Evolutionary conservation across 2,888 invertebrate genomes (phyloP), one percentile per base, ranked within the genome.

Genomic region (Temnothorax unifasciatus): DNA sequence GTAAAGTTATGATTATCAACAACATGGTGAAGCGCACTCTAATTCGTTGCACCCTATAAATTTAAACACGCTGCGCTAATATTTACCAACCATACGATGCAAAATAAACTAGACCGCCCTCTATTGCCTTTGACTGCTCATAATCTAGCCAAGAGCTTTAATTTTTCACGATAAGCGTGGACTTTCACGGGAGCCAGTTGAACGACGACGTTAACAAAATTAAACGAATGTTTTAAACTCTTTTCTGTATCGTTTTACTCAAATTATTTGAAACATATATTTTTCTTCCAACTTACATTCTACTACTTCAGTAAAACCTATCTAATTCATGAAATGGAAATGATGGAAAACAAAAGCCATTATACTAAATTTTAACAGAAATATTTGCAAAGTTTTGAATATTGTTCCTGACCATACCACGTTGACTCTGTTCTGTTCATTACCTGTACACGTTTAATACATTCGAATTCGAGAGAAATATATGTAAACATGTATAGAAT

Each of bases 1-100:
- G 47, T 59, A 47, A 71, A 81, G 79, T 81, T 81, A 81, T 81
- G 59, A 81, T 81, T 81, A 71, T 71, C 79, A 71, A 71, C 71
- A 79, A 71, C 71, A 79, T 13, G 50, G 21, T 50, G 44, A 68
- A 57, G 57, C 21, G 11, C 25, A 64, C 64, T 50, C 64, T 79
- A 71, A 81, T 61, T 81, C 79, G 71, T 59, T 34, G 59, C 47
- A 13, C 18, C 57, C 34, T 38, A 57, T 38, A 81, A 79, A 79
- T 69, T 79, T 69, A 57, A 71, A 79, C 47, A 47, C 47, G 57
- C n/a, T 21, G n/a, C 47, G n/a, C 71, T 79, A 79, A 81, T 79
- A 71, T 81, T 81, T 47, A 25, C 25, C 47, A 47, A 38, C 15
- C 71, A 25, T 21, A 71, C 71, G 50, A 81, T 44, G 76, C 64